phyloP scores from a whole-genome alignment of 2,113 vertebrate genomes.

The Gnathonemus echidnorhynchus region DNA sequence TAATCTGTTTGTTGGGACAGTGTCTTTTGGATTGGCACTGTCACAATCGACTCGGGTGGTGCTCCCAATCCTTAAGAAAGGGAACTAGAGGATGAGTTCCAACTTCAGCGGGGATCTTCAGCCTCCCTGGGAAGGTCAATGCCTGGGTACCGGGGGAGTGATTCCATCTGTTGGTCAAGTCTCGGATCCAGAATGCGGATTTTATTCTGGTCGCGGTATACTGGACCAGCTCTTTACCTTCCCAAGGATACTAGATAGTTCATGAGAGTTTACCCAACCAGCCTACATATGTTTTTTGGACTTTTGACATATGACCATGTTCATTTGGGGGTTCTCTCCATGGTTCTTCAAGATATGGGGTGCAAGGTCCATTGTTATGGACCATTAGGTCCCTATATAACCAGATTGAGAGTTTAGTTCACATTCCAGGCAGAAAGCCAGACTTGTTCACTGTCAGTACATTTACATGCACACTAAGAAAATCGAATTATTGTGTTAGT shows the following conservation, averaged over 20 bases:
- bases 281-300: neutral
- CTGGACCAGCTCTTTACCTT: neutral
- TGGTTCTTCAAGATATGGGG: neutral
- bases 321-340: neutral
- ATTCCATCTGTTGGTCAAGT: neutral
- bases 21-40: neutral
- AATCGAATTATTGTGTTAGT: too few relatives aligned
- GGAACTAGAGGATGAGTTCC: neutral
- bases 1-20: neutral
- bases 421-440: neutral
- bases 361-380: neutral
- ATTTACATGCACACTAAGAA: too few relatives aligned
- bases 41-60: neutral
- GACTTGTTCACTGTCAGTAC: neutral
- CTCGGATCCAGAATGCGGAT: neutral
- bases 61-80: neutral
- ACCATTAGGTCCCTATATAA: neutral
- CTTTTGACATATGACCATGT: neutral
- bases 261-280: neutral
- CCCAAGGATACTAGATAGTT: neutral
- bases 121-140: neutral
- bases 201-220: neutral
- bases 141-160: neutral
- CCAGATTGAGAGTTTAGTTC: neutral
- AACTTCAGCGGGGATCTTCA: neutral